Evolutionary conservation across 2,113 vertebrate genomes (phyloP).

Genomic region (Argyrosomus japonicus): DNA sequence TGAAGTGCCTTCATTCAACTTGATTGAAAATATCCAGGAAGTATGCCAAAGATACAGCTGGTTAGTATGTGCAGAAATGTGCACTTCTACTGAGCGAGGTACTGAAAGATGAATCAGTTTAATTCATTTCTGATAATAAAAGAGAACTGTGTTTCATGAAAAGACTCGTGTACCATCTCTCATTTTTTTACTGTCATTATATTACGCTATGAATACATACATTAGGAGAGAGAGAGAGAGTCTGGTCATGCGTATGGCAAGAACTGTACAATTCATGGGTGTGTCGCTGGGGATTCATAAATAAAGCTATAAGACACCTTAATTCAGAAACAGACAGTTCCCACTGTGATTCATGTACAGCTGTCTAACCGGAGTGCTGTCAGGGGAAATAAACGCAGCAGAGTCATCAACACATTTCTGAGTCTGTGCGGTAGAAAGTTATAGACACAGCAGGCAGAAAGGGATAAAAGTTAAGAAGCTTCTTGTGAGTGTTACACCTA

Average conservation of each 20-base stretch:
- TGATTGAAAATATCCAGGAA: slow-evolving; percentile 27
- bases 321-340: slow-evolving; percentile 34
- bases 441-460: background rate
- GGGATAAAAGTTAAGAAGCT: background rate
- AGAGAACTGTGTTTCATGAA: slow-evolving; percentile 3
- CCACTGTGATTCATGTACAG: slow-evolving; percentile 58
- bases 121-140: slow-evolving; percentile 35
- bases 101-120: slow-evolving; percentile 15
- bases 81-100: background rate
- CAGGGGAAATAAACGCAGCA: slow-evolving; percentile 48
- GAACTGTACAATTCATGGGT: slow-evolving; percentile 13
- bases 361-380: slow-evolving; percentile 10
- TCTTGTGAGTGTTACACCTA: background rate
- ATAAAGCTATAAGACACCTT: slow-evolving; percentile 41
- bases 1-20: slow-evolving; percentile 36
- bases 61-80: background rate
- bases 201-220: slow-evolving; percentile 42
- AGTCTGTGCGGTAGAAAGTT: slow-evolving; percentile 1
- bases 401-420: slow-evolving; percentile 9
- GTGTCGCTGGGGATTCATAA: slow-evolving; percentile 43
- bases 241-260: background rate
- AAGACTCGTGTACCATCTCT: slow-evolving; percentile 9
- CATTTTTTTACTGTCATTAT: slow-evolving; percentile 35
- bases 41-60: slow-evolving; percentile 13
- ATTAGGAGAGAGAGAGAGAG: slow-evolving; percentile 21